Base-by-base conservation (phyloP, 2,797 vertebrate species). In the Enteromius thamalakanensis region DNA sequence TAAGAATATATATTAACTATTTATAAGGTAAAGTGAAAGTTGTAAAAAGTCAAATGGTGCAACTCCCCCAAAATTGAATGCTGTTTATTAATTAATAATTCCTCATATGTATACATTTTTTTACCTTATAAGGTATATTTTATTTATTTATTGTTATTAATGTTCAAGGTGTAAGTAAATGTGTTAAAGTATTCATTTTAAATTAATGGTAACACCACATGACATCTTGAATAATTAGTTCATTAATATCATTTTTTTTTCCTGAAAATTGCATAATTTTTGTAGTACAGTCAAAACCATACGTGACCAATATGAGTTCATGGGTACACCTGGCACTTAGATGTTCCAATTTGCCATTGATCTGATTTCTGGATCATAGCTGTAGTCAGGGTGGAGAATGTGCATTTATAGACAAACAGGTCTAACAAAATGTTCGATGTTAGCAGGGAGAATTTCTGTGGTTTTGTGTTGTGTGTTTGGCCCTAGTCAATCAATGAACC, bases 401-500 rank as follows among this genome's bases (percentile, higher is more conserved):
- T 58, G 12, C n/a, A n/a, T 40, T 76, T 23, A n/a, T 12, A 12
- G 5, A 70, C 51, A 34, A 42, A 40, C 34, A 58, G 23, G 14
- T 40, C 32, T 4, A 4, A 9, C 9, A 40, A 49, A 40, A 58
- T 8, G 0, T 23, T 58, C 3, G 9, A 9, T 88, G 84, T 80
- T 75, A 84, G 26, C 49, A 51, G 71, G 26, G 88, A 86, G 82
- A 85, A 37, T 87, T 83, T 86, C 79, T 91, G 65, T 80, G 58
- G 76, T 45, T 17, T 64, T 78, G 23, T 45, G 10, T 60, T 26
- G n/a, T 47, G 42, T 29, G 2, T 15, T 47, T 45, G 58, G 58
- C 42, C 32, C 40, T 29, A 32, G 79, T 84, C 90, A 91, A 90
- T 94, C 91, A 91, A 90, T 93, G 86, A 82, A 87, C 84, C 85